Conservation (phyloP, 2,797 vertebrate genomes). For the Diceros bicornis region DNA sequence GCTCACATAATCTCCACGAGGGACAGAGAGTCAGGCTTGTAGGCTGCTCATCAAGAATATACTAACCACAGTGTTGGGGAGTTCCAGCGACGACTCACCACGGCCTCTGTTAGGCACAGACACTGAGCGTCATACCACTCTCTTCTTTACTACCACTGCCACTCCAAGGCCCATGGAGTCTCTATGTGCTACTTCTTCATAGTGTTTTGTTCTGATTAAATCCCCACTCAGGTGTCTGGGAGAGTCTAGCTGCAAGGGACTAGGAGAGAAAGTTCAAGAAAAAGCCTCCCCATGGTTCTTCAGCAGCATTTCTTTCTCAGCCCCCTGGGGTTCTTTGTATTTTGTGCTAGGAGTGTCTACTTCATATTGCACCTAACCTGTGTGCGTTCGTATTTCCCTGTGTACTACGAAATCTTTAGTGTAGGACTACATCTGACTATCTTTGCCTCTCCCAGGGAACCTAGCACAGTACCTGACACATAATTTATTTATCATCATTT, state of each 20-base stretch:
- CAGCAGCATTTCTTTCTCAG: not conserved
- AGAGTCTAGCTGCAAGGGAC: not conserved
- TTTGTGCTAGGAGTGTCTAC: not conserved
- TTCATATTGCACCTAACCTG: not conserved
- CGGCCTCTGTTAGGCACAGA: not conserved
- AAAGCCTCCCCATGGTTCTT: not conserved
- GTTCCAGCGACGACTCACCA: rapidly evolving
- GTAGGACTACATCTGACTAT: not conserved
- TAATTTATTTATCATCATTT: not conserved
- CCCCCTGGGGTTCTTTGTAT: not conserved
- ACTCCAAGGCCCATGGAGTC: not conserved
- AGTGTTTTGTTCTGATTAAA: not conserved
- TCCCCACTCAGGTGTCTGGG: not conserved
- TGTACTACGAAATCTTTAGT: not conserved
- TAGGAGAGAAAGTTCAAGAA: not conserved
- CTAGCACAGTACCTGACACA: not conserved
- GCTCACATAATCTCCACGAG: not conserved
- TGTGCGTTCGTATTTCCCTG: not conserved
- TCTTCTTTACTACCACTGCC: not conserved
- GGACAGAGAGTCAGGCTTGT: not conserved
- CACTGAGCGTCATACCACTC: not conserved
- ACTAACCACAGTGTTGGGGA: not conserved
- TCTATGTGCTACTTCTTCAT: not conserved
- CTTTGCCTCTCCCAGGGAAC: not conserved
- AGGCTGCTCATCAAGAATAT: not conserved